phyloP scores from a whole-genome alignment of 2,797 vertebrate species.

The Halcyon chelicuti region DNA sequence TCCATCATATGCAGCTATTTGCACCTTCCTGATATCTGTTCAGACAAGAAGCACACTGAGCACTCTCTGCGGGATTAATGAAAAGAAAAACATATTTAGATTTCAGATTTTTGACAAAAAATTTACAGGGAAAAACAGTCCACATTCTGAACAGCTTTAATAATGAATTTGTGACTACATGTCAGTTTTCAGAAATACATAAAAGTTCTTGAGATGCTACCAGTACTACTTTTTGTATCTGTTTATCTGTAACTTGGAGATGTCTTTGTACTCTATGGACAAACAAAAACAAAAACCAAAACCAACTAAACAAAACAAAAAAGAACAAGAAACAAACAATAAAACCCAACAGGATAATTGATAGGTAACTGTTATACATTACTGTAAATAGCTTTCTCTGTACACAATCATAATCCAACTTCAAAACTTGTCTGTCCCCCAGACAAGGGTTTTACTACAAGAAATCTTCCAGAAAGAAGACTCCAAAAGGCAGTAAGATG shows the following conservation, averaged over 20 bases:
- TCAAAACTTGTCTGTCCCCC: neutral
- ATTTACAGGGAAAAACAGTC: neutral
- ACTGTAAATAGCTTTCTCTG: neutral
- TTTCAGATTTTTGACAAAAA: neutral
- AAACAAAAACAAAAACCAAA: neutral
- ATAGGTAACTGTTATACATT: neutral
- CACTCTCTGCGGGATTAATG: neutral
- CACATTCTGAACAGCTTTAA: neutral
- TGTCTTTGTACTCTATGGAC: neutral
- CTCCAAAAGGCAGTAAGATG: neutral
- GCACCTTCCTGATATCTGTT: neutral
- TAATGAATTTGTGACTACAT: neutral
- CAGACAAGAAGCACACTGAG: neutral
- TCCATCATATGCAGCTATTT: neutral
- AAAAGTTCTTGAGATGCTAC: neutral
- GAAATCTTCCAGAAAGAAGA: neutral
- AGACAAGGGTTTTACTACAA: neutral
- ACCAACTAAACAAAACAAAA: neutral
- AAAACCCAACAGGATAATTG: fast-evolving
- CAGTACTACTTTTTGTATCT: neutral
- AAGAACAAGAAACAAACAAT: neutral
- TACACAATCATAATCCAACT: neutral
- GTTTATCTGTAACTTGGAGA: neutral
- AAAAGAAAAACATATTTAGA: neutral
- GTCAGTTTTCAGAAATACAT: neutral